phyloP scores from a whole-genome alignment of 2,797 vertebrate species.

The Acanthiza pusilla region DNA sequence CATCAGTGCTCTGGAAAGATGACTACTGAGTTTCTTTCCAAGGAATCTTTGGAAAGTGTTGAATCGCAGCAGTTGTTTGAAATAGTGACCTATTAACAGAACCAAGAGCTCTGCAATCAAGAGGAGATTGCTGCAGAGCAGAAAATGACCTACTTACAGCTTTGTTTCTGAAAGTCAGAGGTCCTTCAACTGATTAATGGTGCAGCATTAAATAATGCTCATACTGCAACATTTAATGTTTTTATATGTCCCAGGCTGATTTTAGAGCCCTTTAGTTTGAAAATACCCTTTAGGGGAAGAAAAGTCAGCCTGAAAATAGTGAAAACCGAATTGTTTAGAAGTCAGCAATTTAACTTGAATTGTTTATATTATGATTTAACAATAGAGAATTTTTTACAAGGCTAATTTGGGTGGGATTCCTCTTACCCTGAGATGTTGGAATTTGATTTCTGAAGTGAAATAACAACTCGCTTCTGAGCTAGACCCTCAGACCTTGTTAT shows the following conservation, averaged over 20 bases:
- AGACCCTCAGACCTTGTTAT: not conserved
- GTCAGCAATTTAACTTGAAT: not conserved
- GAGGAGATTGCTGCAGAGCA: not conserved
- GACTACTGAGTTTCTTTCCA: not conserved
- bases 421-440: not conserved
- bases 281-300: not conserved
- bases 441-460: not conserved
- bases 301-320: not conserved
- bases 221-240: not conserved
- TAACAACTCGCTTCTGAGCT: not conserved
- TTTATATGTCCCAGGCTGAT: not conserved
- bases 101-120: not conserved
- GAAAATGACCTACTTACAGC: not conserved
- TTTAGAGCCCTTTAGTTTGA: not conserved
- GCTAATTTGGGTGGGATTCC: not conserved
- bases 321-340: not conserved
- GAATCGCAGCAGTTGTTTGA: not conserved
- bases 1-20: not conserved
- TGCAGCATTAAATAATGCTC: not conserved
- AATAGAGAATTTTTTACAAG: not conserved
- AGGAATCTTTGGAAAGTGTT: not conserved
- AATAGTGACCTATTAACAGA: slow-evolving; percentile 4
- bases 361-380: not conserved
- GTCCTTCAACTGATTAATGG: not conserved
- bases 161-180: slow-evolving; percentile 7